These are phyloP conservation scores for Siniperca obscura DNA, from an alignment of 2,797 vertebrate genomes.

Conservation along the genomic window DNA sequence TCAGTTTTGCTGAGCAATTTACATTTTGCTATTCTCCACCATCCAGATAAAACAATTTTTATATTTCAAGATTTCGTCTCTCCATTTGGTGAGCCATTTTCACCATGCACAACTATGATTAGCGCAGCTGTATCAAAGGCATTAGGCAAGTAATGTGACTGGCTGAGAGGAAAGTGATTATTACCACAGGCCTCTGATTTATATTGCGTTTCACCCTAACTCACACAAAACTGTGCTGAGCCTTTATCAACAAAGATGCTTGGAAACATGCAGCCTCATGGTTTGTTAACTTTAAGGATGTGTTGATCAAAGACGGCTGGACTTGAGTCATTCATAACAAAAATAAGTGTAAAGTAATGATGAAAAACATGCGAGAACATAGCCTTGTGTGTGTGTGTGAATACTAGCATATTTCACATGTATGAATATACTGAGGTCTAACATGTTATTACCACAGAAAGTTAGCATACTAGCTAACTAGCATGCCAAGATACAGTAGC, in stretches of 20 bases:
- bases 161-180: slow-evolving; percentile 4
- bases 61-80: background rate
- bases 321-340: background rate
- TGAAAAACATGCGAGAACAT: no score
- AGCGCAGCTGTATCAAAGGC: slow-evolving; percentile 1
- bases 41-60: background rate
- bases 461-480: background rate
- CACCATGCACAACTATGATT: background rate
- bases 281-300: background rate
- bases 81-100: background rate
- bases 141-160: background rate
- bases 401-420: background rate
- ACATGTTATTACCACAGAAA: background rate
- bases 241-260: background rate
- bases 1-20: background rate
- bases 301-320: background rate
- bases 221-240: background rate
- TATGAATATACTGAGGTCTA: background rate
- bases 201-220: background rate
- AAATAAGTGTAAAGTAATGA: background rate
- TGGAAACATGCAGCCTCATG: background rate
- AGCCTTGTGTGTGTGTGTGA: background rate
- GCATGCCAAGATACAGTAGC: background rate
- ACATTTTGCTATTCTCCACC: background rate
- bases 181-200: slow-evolving; percentile 7